Base-by-base conservation (phyloP, 2,797 vertebrate genomes). In the Enteromius fasciolatus region DNA sequence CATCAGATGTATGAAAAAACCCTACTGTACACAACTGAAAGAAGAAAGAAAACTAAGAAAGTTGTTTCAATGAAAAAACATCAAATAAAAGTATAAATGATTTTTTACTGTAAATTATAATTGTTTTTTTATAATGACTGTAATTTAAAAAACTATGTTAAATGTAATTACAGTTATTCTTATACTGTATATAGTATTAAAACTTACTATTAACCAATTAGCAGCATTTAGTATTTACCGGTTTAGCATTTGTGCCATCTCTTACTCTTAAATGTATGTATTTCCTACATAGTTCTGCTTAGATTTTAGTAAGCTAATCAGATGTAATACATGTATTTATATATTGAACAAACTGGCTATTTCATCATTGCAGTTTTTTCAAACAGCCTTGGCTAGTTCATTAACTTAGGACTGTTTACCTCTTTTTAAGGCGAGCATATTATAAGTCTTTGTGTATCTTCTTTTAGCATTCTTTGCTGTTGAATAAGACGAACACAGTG, bases 321-420 rank as follows among this genome's bases (percentile, higher is more conserved):
- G 17, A 7, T 80, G 18, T 64, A 76, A 14, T n/a, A 39, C 9
- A 18, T 41, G 33, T 59, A 3, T 28, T 61, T 17, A 10, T 76
- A 10, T 12, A 28, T 44, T 28, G 2, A 54, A 75, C 36, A 36
- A 59, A 41, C 5, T 59, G 15, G 12, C 36, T 46, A 25, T 76
- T 28, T 44, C 23, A 28, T 63, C 44, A 63, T 63, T 44, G 4
- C 36, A 25, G 14, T 59, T 76, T 41, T 76, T 44, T 23, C 14
- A 44, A 61, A 63, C 54, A n/a, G 64, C 44, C 41, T 57, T 78
- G 39, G 64, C 36, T 76, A 41, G 48, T 73, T 80, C 39, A 84
- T 80, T 87, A 85, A 14, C 33, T 52, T 8, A 25, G 1, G 17
- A 77, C 28, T 73, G 52, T 68, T 83, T 87, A 67, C 23, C 15